Evolutionary conservation across 2,797 vertebrate species (phyloP).

Genomic region (Acanthopagrus latus): DNA sequence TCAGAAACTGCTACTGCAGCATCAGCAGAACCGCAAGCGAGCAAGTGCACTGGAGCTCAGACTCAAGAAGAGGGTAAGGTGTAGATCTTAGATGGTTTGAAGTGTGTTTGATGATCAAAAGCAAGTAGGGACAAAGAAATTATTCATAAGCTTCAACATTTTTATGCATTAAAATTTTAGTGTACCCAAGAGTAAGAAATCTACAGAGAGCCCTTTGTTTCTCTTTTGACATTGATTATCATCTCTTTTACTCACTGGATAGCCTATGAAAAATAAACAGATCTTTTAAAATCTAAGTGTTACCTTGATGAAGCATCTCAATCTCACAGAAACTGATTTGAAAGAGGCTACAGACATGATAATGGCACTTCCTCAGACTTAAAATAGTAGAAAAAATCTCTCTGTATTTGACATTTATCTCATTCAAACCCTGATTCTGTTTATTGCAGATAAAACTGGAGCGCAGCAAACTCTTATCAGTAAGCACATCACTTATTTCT

Average conservation of each 20-base stretch:
- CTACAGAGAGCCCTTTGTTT: not conserved
- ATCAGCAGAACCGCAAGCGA: conserved; percentile 86
- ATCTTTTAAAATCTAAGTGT: not conserved
- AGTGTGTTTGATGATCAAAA: not conserved
- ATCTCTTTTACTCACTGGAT: too few relatives aligned
- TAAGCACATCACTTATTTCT: conserved; percentile 63
- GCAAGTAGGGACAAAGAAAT: not conserved
- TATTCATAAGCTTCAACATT: not conserved
- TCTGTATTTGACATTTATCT: not conserved
- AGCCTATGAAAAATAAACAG: too few relatives aligned
- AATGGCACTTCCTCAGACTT: not conserved
- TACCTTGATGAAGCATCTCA: not conserved
- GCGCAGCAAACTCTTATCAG: conserved; percentile 83
- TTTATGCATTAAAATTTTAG: not conserved
- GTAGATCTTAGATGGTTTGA: not conserved
- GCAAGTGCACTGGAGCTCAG: conserved; percentile 84
- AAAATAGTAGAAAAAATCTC: not conserved
- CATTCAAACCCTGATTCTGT: conserved; percentile 7
- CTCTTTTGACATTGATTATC: not conserved
- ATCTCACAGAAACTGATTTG: not conserved
- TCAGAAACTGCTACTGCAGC: conserved; percentile 85
- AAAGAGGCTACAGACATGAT: not conserved
- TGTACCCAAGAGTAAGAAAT: not conserved
- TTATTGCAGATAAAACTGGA: conserved; percentile 86
- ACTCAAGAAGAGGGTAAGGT: conserved; percentile 84